A percentile compares a stretch with the other conserved stretches of the same genome.
phyloP scores from a whole-genome alignment of 2,888 invertebrate genomes.

The Leucoma salicis region DNA sequence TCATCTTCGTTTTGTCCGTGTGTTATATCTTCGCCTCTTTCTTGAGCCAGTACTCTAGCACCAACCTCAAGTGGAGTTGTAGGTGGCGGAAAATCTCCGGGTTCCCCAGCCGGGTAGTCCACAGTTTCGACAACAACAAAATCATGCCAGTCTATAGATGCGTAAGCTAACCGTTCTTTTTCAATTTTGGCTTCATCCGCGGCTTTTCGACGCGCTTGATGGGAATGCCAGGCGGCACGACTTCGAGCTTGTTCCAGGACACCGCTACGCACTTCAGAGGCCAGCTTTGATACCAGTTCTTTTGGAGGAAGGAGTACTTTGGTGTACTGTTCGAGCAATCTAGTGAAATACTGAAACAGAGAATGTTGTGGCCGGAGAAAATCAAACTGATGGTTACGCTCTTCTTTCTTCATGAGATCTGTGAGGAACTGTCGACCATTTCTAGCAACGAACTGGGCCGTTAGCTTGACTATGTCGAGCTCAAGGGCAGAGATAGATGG shows the following conservation, averaged over 20 bases:
- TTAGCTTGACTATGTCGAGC: conserved; percentile 98
- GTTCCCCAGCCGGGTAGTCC: conserved; percentile 98
- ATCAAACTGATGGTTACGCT: conserved; percentile 99
- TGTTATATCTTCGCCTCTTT: conserved; percentile 87
- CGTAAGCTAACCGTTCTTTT: conserved; percentile 96
- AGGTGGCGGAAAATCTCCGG: conserved; percentile 97
- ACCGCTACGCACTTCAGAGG: conserved; percentile 88
- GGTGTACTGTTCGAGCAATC: conserved; percentile 98
- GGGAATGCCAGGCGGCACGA: conserved; percentile 97
- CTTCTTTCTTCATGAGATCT: conserved; percentile 98
- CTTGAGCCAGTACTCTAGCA: conserved; percentile 92
- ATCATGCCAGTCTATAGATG: conserved; percentile 99
- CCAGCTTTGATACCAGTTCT: conserved; percentile 89
- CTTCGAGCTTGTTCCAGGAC: conserved; percentile 94
- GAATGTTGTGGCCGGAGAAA: conserved; percentile 99
- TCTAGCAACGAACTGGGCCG: conserved; percentile 99
- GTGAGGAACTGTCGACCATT: conserved; percentile 99
- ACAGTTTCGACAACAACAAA: conserved; percentile 99
- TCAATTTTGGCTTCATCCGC: conserved; percentile 98
- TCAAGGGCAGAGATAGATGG: conserved; percentile 99
- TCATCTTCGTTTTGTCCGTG: conserved; percentile 79
- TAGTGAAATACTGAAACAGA: conserved; percentile 98
- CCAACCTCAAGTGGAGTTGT: conserved; percentile 99
- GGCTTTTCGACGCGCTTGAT: conserved; percentile 95
- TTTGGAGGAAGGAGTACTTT: conserved; percentile 98